A percentile compares a stretch with the other conserved stretches of the same genome.
phyloP scores from a whole-genome alignment of 1,140 invertebrate genomes.

The Cydia fagiglandana region DNA sequence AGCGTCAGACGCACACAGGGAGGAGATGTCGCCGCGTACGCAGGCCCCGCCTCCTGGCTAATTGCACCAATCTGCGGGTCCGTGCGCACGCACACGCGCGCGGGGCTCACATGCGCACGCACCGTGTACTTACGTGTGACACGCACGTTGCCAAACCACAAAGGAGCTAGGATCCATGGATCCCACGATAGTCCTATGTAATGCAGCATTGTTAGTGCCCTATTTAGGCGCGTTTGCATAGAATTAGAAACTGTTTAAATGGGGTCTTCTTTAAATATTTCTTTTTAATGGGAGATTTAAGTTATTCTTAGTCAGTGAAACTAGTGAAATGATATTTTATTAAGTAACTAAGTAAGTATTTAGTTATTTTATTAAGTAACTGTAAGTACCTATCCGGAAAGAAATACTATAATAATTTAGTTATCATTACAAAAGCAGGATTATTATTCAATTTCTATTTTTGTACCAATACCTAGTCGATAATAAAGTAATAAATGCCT shows the following conservation, averaged over 20 bases:
- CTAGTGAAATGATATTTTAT: not conserved
- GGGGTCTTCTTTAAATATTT: not conserved
- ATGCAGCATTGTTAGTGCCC: conserved; percentile 15
- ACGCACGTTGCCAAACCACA: conserved; percentile 31
- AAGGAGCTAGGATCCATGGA: conserved; percentile 27
- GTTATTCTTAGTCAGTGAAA: not conserved
- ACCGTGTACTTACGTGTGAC: conserved; percentile 29
- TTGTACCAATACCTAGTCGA: too few relatives aligned
- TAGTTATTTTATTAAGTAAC: too few relatives aligned
- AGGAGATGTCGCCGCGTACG: conserved; percentile 62
- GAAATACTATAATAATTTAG: not conserved
- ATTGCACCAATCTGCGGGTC: conserved; percentile 73
- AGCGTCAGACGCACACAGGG: conserved; percentile 38
- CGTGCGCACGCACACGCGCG: conserved; percentile 58
- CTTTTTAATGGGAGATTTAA: not conserved
- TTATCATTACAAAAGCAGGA: too few relatives aligned
- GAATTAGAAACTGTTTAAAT: conserved; percentile 2
- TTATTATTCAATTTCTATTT: too few relatives aligned
- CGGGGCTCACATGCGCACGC: conserved; percentile 46
- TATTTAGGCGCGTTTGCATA: conserved; percentile 9
- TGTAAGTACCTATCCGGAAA: not conserved
- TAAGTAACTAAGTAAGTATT: too few relatives aligned
- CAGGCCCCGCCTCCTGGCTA: conserved; percentile 68
- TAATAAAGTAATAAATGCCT: too few relatives aligned
- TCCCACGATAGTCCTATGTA: conserved; percentile 30